These are phyloP conservation scores for Colossoma macropomum DNA, from an alignment of 2,113 vertebrate genomes.

Conservation along the genomic window DNA sequence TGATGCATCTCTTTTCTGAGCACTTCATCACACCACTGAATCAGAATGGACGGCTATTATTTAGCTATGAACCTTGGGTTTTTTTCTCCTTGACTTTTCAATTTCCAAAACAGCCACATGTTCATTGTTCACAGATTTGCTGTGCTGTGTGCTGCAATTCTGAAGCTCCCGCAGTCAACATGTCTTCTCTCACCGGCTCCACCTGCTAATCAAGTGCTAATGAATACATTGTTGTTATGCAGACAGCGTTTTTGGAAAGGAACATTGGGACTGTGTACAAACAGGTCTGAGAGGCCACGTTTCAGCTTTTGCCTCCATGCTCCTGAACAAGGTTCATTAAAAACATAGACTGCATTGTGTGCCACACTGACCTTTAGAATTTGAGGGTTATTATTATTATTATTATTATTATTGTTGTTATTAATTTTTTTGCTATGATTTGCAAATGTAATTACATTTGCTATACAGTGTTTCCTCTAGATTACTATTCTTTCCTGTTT, in stretches of 20 bases:
- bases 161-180: not conserved
- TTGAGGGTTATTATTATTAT: not conserved
- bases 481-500: no score
- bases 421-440: not conserved
- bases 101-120: not conserved
- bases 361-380: not conserved
- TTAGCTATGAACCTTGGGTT: not conserved
- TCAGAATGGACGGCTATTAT: not conserved
- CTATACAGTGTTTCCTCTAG: no score
- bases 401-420: no score
- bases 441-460: not conserved
- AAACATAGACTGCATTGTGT: not conserved
- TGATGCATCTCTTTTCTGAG: not conserved
- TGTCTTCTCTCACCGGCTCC: slow-evolving; percentile 2
- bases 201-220: slow-evolving; percentile 50
- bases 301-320: not conserved
- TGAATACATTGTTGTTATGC: slow-evolving; percentile 26
- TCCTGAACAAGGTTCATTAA: slow-evolving; percentile 2
- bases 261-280: not conserved
- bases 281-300: not conserved
- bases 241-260: not conserved
- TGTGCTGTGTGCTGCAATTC: not conserved
- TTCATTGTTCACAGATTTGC: slow-evolving; percentile 1
- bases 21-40: not conserved
- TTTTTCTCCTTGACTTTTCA: not conserved